A percentile compares a stretch with the other conserved stretches of the same genome.
These are phyloP conservation scores for Anoplolepis gracilipes DNA, from an alignment of 1,140 invertebrate species.

Conservation along the genomic window DNA sequence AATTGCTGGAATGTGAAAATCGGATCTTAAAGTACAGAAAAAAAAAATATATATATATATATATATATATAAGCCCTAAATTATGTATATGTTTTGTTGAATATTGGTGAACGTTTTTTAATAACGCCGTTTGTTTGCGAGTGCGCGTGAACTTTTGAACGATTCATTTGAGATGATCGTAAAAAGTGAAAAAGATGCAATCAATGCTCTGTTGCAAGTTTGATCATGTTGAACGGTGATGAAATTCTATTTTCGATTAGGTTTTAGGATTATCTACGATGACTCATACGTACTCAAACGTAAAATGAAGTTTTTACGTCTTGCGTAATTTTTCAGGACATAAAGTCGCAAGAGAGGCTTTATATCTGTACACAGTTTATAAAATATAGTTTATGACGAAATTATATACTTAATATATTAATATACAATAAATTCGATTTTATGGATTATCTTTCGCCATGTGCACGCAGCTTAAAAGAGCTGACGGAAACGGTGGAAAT, in stretches of 20 bases:
- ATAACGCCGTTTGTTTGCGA: neutral
- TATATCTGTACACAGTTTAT: neutral
- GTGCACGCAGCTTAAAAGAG: neutral
- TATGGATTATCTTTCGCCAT: neutral
- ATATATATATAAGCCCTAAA: neutral
- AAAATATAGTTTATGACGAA: conserved; percentile 7
- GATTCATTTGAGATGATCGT: neutral
- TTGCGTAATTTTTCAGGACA: neutral
- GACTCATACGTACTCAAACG: neutral
- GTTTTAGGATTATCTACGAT: neutral
- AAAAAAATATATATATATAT: too few species aligned
- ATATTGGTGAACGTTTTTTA: neutral
- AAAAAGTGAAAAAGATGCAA: neutral
- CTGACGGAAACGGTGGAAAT: neutral
- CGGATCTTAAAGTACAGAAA: neutral
- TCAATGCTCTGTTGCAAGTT: neutral
- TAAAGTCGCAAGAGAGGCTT: neutral
- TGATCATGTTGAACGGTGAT: neutral
- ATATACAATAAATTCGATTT: conserved; percentile 7
- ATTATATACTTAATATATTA: neutral
- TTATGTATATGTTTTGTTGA: neutral
- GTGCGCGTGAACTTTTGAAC: neutral
- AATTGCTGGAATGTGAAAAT: conserved; percentile 17
- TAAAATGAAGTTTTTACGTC: neutral
- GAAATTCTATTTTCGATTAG: neutral